Base-by-base conservation (phyloP, 2,888 invertebrate species). In the Tortricodes alternella region DNA sequence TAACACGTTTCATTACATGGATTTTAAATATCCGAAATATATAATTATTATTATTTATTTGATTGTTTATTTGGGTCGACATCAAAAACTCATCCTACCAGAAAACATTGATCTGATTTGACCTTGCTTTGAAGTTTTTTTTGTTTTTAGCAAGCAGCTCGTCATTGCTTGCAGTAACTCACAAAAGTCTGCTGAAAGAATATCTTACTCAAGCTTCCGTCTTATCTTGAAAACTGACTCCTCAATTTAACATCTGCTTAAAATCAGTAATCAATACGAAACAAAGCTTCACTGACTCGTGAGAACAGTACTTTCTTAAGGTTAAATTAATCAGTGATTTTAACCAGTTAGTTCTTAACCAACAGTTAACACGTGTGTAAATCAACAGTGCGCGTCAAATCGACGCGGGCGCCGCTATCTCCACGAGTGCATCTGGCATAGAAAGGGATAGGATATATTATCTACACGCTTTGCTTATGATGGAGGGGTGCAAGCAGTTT, bases 281-380 rank as follows among this genome's bases (percentile, higher is more conserved):
- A 44, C 52, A 53, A 53, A 29, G 51, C 18, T 19, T 29, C 27
- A 55, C 53, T 19, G 41, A 34, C 13, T 15, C 34, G 41, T 55
- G 41, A 41, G 53, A 55, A 55, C 53, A 55, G 48, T 53, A 34
- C 39, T 18, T 55, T 46, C 46, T 53, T 32, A 23, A 11, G 11
- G 23, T 13, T 49, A 24, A 55, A 43, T 56, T 56, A 49, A 56
- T 56, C 55, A 56, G 43, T 43, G 55, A 49, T 49, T 48, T 56
- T 55, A 55, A 41, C 53, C 41, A 49, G 41, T 48, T 48, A 53
- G 39, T 39, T 43, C 41, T 43, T 46, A 34, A 34, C 46, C 35
- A 55, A 43, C 41, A 43, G 55, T 55, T 55, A 55, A 49, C 55
- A 49, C 48, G 41, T 48, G 49, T 49, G 55, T 49, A 38, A 53